Evolutionary conservation across 2,113 vertebrate genomes (phyloP), one percentile per base, ranked within the genome.

Genomic region (Nyctibius bracteatus): DNA sequence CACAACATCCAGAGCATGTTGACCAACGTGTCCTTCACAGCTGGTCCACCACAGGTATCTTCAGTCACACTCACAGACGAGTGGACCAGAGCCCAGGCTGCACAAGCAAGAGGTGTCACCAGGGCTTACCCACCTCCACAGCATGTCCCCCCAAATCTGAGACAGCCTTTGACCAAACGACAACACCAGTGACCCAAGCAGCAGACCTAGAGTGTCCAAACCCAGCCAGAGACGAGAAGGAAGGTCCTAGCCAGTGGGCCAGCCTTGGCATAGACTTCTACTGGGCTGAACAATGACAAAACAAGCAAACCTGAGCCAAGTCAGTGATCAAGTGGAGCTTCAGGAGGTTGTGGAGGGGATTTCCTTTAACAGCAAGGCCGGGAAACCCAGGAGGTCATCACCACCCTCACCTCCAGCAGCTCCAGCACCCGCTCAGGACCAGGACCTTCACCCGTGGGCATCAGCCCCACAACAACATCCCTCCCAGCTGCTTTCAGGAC

Each of bases 241-340:
- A 67, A 68, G 27, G 77, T 62, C 31, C 68, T 20, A 47, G 18
- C 24, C 37, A 47, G 30, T 0, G 0, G 10, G n/a, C 27, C 30
- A 77, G 37, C 59, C 63, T 22, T 18, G 39, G 44, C 43, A 28
- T 21, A 21, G 66, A 61, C 58, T 47, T 67, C n/a, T 61, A 59
- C 25, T 0, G 0, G 11, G 27, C 31, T 39, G 2, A 74, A 57
- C 0, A 1, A 35, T 1, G 2, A 61, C 12, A 91, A 79, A 86
- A 79, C 12, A 14, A 68, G 20, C n/a, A 57, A 82, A 82, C 5
- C 8, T 3, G 9, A 78, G 59, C 41, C 0, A 0, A 63, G 67
- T 1, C 6, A 5, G 47, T 5, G 20, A 28, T 24, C 39, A 67
- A 46, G 31, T 31, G 54, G 57, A 92, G 41, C 35, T 52, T 30